Percentiles rank a stretch among this genome's conserved stretches.
These are phyloP conservation scores for Epicampocera succincta DNA, from an alignment of 2,888 invertebrate genomes.

Conservation along the genomic window DNA sequence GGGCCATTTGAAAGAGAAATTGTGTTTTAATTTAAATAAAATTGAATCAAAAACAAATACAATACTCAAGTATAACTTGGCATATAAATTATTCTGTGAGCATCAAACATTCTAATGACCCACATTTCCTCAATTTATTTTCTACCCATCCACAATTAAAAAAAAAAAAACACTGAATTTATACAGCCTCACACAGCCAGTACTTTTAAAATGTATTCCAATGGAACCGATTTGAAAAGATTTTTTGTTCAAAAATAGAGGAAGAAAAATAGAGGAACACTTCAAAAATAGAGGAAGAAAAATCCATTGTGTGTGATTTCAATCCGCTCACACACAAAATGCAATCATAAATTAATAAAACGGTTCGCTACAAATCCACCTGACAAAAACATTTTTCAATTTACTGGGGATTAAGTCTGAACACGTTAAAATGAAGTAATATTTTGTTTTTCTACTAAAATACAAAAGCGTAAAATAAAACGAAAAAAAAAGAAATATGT, in stretches of 20 bases:
- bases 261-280: too few species aligned
- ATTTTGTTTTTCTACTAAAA: background rate
- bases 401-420: background rate
- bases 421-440: background rate
- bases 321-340: conserved; percentile 9
- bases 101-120: conserved; percentile 9
- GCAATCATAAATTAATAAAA: conserved; percentile 45
- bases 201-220: background rate
- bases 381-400: conserved; percentile 5
- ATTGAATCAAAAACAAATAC: too few species aligned
- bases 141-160: background rate
- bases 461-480: background rate
- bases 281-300: too few species aligned
- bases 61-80: background rate
- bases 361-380: conserved; percentile 45
- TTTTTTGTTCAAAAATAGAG: background rate
- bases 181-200: conserved; percentile 7
- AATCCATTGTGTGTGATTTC: background rate
- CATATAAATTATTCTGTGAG: background rate
- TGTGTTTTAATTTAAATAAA: too few species aligned
- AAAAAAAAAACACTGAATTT: conserved; percentile 16
- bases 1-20: too few species aligned
- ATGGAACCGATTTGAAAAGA: conserved; percentile 1
- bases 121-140: conserved; percentile 6
- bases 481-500: background rate